Conservation (phyloP, 1,140 invertebrate genomes). For the Dryas iulia region DNA sequence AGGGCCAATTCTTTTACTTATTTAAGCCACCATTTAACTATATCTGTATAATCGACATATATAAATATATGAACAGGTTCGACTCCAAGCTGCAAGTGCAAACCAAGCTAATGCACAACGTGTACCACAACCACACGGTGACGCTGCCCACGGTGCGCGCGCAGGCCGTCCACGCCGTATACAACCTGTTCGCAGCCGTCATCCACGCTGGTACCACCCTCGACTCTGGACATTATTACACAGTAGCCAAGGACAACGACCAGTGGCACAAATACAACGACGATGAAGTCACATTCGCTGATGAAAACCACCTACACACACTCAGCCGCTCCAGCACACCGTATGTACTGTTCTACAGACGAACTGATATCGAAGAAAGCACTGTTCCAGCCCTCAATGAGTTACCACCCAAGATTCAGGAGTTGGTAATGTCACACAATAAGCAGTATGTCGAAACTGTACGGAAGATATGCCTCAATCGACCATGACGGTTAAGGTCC, state of each 20-base stretch:
- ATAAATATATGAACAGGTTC: constrained; percentile 44
- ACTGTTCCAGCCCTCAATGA: constrained; percentile 44
- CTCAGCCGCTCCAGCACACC: constrained; percentile 88
- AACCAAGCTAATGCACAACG: constrained; percentile 87
- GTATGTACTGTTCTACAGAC: constrained; percentile 89
- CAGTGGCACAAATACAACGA: constrained; percentile 93
- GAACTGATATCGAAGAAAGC: constrained; percentile 55
- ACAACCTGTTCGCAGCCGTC: constrained; percentile 89
- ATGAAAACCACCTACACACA: constrained; percentile 83
- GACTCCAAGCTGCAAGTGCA: constrained; percentile 84
- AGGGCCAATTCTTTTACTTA: too few species aligned
- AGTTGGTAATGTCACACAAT: constrained; percentile 50
- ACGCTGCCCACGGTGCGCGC: constrained; percentile 76
- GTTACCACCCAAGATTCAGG: constrained; percentile 50
- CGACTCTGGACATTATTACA: constrained; percentile 93
- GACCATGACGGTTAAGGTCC: constrained; percentile 63
- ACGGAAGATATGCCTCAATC: constrained; percentile 37
- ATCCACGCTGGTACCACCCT: constrained; percentile 91
- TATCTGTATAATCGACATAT: too few species aligned
- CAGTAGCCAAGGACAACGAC: constrained; percentile 85
- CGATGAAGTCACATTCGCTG: constrained; percentile 83
- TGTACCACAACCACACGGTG: constrained; percentile 83
- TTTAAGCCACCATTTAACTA: too few species aligned
- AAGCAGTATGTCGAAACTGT: constrained; percentile 55
- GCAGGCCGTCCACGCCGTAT: constrained; percentile 75